Percentiles rank a stretch among this genome's conserved stretches.
Evolutionary conservation across 2,888 invertebrate genomes (phyloP).

Genomic region (Crematogaster levior): DNA sequence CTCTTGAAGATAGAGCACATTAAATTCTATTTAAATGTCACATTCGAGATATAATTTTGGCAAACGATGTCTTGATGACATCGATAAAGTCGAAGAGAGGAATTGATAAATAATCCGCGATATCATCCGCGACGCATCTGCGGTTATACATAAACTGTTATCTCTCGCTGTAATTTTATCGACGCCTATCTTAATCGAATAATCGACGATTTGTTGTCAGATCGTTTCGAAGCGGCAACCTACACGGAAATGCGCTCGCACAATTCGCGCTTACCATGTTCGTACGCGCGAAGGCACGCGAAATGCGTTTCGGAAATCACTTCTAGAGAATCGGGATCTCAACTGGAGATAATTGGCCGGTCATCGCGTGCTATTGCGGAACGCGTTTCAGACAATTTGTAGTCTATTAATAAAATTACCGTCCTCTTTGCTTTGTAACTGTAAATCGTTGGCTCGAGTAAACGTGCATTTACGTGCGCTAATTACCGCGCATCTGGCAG

Average conservation of each 20-base stretch:
- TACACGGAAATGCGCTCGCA: not conserved
- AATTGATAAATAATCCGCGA: conserved; percentile 11
- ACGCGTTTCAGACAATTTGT: conserved; percentile 72
- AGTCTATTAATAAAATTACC: conserved; percentile 74
- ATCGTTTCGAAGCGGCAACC: conserved; percentile 6
- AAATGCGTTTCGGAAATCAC: conserved; percentile 46
- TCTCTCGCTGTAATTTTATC: conserved; percentile 16
- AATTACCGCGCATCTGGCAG: conserved; percentile 71
- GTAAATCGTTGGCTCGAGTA: conserved; percentile 32
- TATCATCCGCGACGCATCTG: conserved; percentile 11
- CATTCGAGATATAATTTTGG: conserved; percentile 6
- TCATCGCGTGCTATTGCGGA: conserved; percentile 63
- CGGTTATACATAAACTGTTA: conserved; percentile 8
- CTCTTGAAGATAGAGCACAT: not conserved
- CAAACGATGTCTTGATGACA: conserved; percentile 14
- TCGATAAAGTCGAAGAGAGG: not conserved
- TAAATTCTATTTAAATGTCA: conserved; percentile 23
- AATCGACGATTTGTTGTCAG: conserved; percentile 12
- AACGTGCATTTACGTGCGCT: conserved; percentile 61
- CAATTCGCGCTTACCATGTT: not conserved
- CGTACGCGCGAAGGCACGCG: conserved; percentile 9
- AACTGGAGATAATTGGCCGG: conserved; percentile 68
- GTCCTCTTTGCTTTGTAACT: conserved; percentile 52
- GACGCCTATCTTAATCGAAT: conserved; percentile 44
- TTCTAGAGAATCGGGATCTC: conserved; percentile 25